Evolutionary conservation across 2,888 invertebrate species (phyloP).

Genomic region (Dryobotodes eremita): DNA sequence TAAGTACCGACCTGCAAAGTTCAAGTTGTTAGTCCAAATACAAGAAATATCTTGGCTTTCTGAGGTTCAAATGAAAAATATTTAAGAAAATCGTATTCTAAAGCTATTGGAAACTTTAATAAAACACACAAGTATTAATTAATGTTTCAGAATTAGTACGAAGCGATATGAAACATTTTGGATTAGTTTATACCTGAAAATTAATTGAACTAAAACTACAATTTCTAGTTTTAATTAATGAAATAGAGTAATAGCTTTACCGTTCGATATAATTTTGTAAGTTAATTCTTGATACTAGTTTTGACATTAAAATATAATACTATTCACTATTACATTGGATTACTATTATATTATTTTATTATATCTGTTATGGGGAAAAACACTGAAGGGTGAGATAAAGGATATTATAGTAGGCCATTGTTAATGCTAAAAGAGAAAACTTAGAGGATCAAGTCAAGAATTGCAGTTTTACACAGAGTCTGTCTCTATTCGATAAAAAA

Average conservation of each 20-base stretch:
- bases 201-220: slow-evolving; percentile 22
- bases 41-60: slow-evolving; percentile 18
- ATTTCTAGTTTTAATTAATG: slow-evolving; percentile 16
- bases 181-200: slow-evolving; percentile 22
- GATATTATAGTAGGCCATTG: background rate
- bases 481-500: no score
- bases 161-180: background rate
- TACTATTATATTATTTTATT: no score
- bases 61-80: slow-evolving; percentile 19
- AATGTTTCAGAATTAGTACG: slow-evolving; percentile 3
- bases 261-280: slow-evolving; percentile 10
- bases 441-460: background rate
- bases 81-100: background rate
- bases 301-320: no score
- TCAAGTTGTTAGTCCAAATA: slow-evolving; percentile 24
- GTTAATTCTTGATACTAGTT: background rate
- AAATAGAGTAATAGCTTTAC: slow-evolving; percentile 18
- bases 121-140: slow-evolving; percentile 11
- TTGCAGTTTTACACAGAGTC: background rate
- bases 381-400: background rate
- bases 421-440: background rate
- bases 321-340: no score
- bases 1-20: slow-evolving; percentile 39
- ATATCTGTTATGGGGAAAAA: background rate
- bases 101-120: slow-evolving; percentile 4